phyloP scores from a whole-genome alignment of 2,113 vertebrate genomes.

The Macquaria australasica region DNA sequence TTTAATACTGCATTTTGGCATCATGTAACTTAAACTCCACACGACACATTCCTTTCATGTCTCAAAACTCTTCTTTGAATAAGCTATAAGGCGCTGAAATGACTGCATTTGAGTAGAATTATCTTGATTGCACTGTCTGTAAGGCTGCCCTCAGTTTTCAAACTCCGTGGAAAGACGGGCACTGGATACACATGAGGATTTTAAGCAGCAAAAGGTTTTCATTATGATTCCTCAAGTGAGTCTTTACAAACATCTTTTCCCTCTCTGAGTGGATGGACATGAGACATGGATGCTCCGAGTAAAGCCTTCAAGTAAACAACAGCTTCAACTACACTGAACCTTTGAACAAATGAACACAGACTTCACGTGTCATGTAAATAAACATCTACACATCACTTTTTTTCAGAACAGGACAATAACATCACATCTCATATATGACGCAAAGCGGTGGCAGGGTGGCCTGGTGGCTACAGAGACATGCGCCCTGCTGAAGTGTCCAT shows the following conservation, averaged over 20 bases:
- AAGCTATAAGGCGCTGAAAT: conserved; percentile 79
- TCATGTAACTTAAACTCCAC: conserved; percentile 63
- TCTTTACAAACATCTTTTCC: conserved; percentile 38
- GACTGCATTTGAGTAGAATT: conserved; percentile 71
- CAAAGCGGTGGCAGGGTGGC: conserved; percentile 43
- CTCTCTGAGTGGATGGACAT: conserved; percentile 31
- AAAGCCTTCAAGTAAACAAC: conserved; percentile 58
- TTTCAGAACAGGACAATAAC: conserved; percentile 76
- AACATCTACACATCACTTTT: conserved; percentile 74
- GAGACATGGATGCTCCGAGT: conserved; percentile 41
- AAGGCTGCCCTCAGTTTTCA: conserved; percentile 74
- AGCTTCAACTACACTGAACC: conserved; percentile 68
- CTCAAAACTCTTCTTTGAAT: conserved; percentile 47
- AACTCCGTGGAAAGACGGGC: conserved; percentile 58
- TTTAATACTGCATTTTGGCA: conserved; percentile 81
- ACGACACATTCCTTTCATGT: conserved; percentile 70
- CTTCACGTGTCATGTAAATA: conserved; percentile 72
- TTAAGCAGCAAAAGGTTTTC: conserved; percentile 64
- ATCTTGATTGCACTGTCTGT: conserved; percentile 61
- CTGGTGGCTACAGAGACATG: conserved; percentile 25
- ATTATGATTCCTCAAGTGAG: conserved; percentile 19
- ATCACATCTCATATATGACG: conserved; percentile 70
- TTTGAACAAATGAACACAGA: conserved; percentile 74
- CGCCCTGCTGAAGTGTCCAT: conserved; percentile 36
- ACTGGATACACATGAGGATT: conserved; percentile 51